Evolutionary conservation across 2,888 invertebrate species (phyloP).

Genomic region (Folsomia manolachei): DNA sequence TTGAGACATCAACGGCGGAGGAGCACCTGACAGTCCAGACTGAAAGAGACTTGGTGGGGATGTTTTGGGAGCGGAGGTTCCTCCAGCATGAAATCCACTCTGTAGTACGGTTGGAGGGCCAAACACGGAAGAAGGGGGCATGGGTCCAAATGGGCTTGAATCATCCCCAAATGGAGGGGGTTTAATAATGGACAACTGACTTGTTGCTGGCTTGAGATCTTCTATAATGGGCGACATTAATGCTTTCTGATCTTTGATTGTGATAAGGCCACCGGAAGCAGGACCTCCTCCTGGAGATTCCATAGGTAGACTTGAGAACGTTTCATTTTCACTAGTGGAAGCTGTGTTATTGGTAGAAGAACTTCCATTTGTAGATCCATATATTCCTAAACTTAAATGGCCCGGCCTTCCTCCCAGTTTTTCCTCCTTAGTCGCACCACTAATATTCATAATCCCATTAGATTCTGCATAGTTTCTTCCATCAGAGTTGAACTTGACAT

Average conservation of each 20-base stretch:
- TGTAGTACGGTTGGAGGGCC: constrained; percentile 14
- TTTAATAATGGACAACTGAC: constrained; percentile 4
- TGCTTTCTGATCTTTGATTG: constrained; percentile 49
- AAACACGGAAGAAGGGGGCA: constrained; percentile 10
- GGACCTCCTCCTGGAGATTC: no score
- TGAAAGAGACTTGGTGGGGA: constrained; percentile 35
- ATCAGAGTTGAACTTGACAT: constrained; percentile 3
- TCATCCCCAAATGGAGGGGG: constrained; percentile 19
- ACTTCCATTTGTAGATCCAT: constrained; percentile 17
- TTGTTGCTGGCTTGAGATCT: constrained; percentile 44
- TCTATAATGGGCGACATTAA: constrained; percentile 48
- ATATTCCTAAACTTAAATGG: constrained; percentile 29
- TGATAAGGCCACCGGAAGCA: constrained; percentile 40
- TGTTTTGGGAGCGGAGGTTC: constrained; percentile 37
- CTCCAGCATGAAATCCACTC: constrained; percentile 35
- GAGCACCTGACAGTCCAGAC: constrained; percentile 26
- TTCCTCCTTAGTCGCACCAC: no score
- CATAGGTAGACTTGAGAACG: constrained; percentile 22
- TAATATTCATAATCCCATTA: constrained; percentile 4
- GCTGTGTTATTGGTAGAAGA: constrained; percentile 14
- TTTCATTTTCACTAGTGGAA: constrained; percentile 14
- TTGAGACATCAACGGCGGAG: constrained; percentile 21
- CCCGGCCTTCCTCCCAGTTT: constrained; percentile 26
- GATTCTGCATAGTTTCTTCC: constrained; percentile 10
- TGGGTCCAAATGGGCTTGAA: constrained; percentile 7